These are phyloP conservation scores for Dendrolimus pini DNA, from an alignment of 2,888 invertebrate genomes.

Conservation along the genomic window DNA sequence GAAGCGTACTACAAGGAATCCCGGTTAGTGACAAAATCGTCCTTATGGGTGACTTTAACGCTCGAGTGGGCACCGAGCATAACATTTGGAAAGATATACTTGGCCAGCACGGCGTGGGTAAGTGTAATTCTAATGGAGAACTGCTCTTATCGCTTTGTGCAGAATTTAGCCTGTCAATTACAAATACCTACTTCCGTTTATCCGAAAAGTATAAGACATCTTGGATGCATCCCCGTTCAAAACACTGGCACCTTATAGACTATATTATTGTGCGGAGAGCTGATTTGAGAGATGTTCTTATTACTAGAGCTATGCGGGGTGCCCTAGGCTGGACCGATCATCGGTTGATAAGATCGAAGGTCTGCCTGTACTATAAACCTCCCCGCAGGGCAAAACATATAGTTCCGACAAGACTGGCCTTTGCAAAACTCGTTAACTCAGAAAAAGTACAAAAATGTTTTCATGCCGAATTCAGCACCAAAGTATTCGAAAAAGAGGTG, in stretches of 20 bases:
- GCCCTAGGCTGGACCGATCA: constrained; percentile 9
- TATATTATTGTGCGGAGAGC: constrained; percentile 12
- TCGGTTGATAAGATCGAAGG: constrained; percentile 3
- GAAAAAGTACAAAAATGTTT: too few relatives aligned
- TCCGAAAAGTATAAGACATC: constrained; percentile 14
- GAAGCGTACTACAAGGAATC: too few relatives aligned
- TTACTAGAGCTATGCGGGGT: constrained; percentile 9
- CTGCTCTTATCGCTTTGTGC: neutral
- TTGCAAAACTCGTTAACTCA: too few relatives aligned
- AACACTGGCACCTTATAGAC: constrained; percentile 18
- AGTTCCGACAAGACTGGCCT: too few relatives aligned
- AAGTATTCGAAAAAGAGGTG: too few relatives aligned
- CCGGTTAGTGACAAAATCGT: too few relatives aligned
- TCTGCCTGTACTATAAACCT: too few relatives aligned
- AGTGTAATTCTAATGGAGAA: neutral
- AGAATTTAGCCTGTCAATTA: neutral
- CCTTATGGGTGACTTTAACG: too few relatives aligned
- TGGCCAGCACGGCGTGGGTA: constrained; percentile 1
- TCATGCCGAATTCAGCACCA: too few relatives aligned
- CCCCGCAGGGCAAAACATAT: too few relatives aligned
- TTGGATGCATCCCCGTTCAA: constrained; percentile 19
- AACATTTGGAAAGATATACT: too few relatives aligned
- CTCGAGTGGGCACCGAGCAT: constrained; percentile 3
- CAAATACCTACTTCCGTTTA: constrained; percentile 3
- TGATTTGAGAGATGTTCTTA: constrained; percentile 5